phyloP scores from a whole-genome alignment of 2,888 invertebrate species.

The Halictus ligatus region DNA sequence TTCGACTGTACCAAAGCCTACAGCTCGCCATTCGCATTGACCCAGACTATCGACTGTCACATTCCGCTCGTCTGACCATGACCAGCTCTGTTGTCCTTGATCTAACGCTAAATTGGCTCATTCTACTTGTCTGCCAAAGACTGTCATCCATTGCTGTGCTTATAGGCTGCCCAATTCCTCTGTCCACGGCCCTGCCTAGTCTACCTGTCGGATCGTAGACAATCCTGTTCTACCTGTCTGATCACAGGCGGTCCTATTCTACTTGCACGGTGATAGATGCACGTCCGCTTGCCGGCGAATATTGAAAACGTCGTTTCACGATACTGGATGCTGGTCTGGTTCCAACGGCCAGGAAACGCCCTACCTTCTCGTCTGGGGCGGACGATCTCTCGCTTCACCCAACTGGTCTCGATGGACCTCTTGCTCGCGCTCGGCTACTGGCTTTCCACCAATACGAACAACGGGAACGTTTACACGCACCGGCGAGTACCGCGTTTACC shows the following conservation, averaged over 20 bases:
- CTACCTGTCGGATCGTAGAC: not conserved
- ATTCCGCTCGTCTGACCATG: not conserved
- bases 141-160: not conserved
- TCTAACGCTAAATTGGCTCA: not conserved
- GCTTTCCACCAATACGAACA: constrained; percentile 18
- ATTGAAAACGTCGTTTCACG: constrained; percentile 74
- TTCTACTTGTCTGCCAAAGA: not conserved
- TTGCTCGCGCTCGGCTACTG: not conserved
- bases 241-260: not conserved
- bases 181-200: not conserved
- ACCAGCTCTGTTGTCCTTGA: not conserved
- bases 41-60: not conserved
- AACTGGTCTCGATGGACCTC: constrained; percentile 4
- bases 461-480: constrained; percentile 48
- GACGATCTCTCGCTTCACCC: constrained; percentile 21
- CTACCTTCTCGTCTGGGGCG: constrained; percentile 11
- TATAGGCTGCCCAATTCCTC: not conserved
- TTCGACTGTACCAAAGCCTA: not conserved
- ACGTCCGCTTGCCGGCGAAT: constrained; percentile 50
- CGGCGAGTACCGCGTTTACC: constrained; percentile 57
- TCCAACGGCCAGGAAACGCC: constrained; percentile 52
- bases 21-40: not conserved
- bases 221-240: not conserved
- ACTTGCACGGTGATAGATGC: not conserved
- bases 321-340: constrained; percentile 64